Base-by-base conservation (phyloP, 1,140 invertebrate species). In the Listronotus oregonensis region DNA sequence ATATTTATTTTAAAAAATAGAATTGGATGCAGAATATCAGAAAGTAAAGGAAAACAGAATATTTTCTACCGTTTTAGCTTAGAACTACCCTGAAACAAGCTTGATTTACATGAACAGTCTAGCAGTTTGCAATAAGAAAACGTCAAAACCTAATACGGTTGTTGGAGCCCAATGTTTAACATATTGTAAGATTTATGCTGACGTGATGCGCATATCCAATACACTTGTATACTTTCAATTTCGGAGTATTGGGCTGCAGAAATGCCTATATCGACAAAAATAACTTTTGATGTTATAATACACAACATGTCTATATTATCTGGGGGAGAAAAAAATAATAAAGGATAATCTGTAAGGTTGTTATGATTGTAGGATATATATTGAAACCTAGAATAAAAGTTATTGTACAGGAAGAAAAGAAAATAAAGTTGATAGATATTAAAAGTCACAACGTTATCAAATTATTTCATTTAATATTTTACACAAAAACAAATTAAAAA, bases 181-280 rank as follows among this genome's bases (percentile, higher is more conserved):
- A 43, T 56, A 56, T 43, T 56, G 39, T 43, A 43, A 56, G 54
- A 56, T 56, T 56, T 56, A 56, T 56, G 54, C 54, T 56, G 54
- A 56, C 54, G 39, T 40, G 54, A n/a, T 21, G 17, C 17, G 54
- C 54, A n/a, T 56, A 27, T 56, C n/a, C 40, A 49, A 11, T 21
- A 49, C 46, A 21, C 18, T 49, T 49, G 46, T 49, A 49, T 49
- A 27, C 46, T 49, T 49, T 49, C 46, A 21, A 18, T 49, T 49
- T 49, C 9, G 18, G 8, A 18, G 18, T 49, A 21, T 49, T 49
- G 46, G 18, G 4, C 46, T 17, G 14, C 21, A 3, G 6, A 21
- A 21, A 3, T 49, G 18, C 46, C 21, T 27, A 49, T 21, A 21
- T 49, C 46, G 15, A 17, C 46, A 37, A 21, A 49, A 27, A 49